phyloP scores from a whole-genome alignment of 2,113 vertebrate genomes.

The Chionodraco myersi region DNA sequence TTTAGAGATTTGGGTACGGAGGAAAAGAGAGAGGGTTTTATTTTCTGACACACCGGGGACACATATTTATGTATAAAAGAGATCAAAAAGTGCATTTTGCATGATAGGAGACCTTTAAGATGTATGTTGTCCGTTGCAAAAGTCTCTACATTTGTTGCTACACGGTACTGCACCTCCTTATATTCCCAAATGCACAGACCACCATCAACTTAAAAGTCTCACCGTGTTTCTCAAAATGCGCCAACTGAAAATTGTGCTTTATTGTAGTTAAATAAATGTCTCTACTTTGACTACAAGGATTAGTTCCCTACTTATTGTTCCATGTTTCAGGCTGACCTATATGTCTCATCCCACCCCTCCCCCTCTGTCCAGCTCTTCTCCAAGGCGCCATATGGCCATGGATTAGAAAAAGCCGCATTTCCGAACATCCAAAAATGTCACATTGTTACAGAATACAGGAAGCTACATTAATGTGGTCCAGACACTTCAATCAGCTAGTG shows the following conservation, averaged over 20 bases:
- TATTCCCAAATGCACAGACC: neutral
- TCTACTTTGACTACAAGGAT: conserved; percentile 28
- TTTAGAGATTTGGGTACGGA: too few species aligned
- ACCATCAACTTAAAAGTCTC: neutral
- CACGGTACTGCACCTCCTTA: neutral
- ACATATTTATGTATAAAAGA: too few species aligned
- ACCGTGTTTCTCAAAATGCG: neutral
- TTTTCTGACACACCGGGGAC: too few species aligned
- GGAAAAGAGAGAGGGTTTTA: too few species aligned
- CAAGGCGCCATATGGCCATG: conserved; percentile 74
- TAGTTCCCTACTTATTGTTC: conserved; percentile 55
- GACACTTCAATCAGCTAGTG: conserved; percentile 7
- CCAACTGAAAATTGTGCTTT: neutral
- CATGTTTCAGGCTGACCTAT: conserved; percentile 54
- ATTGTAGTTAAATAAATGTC: neutral
- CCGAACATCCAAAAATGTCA: conserved; percentile 41
- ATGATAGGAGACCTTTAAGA: too few species aligned
- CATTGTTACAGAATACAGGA: conserved; percentile 32
- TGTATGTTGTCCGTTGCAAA: neutral
- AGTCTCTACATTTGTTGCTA: neutral
- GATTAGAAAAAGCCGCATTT: conserved; percentile 70
- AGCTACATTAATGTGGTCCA: neutral
- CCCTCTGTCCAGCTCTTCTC: conserved; percentile 30
- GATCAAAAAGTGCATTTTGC: too few species aligned
- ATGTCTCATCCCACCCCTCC: conserved; percentile 50